Evolutionary conservation across 2,888 invertebrate genomes (phyloP).

Genomic region (Catocala fraxini): DNA sequence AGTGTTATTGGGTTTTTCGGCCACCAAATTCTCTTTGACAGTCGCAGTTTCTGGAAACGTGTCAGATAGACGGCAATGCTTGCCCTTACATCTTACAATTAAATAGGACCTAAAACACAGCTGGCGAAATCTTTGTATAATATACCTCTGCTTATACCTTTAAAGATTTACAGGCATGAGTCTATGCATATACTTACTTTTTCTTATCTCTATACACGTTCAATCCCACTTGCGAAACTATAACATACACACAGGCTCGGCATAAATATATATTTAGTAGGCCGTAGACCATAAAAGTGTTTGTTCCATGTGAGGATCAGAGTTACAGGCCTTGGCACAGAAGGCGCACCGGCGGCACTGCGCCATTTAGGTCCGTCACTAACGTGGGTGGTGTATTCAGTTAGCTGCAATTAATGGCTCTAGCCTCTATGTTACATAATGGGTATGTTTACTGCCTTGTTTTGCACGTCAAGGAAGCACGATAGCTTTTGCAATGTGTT

Average conservation of each 20-base stretch:
- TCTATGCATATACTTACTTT: too few species aligned
- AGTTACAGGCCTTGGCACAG: constrained; percentile 17
- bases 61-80: too few species aligned
- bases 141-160: too few species aligned
- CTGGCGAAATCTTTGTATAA: too few species aligned
- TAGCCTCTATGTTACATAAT: constrained; percentile 7
- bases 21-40: too few species aligned
- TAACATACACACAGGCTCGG: background rate
- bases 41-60: too few species aligned
- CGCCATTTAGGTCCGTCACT: constrained; percentile 7
- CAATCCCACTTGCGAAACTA: background rate
- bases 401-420: constrained; percentile 9
- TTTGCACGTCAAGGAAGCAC: constrained; percentile 1
- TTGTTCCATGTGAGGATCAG: constrained; percentile 6
- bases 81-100: too few species aligned
- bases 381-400: constrained; percentile 16
- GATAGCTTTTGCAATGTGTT: background rate
- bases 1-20: too few species aligned
- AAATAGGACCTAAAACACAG: too few species aligned
- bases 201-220: background rate
- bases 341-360: constrained; percentile 14
- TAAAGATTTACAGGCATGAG: background rate
- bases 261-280: constrained; percentile 5
- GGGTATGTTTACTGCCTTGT: constrained; percentile 1
- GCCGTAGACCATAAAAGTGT: constrained; percentile 10